Conservation (phyloP, 2,113 vertebrate genomes). For the Puma concolor region DNA sequence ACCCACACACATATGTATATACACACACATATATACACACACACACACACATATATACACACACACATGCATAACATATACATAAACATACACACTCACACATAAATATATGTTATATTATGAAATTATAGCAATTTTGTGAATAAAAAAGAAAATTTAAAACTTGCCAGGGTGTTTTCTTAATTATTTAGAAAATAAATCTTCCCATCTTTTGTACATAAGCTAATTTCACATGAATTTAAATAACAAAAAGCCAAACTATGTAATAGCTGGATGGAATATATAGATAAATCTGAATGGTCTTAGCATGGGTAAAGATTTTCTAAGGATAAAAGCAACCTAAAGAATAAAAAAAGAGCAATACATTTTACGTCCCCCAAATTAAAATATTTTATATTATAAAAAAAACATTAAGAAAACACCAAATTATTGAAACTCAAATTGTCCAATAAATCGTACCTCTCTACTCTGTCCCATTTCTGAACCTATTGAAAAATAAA, state of each 20-base stretch:
- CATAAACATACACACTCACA: not conserved
- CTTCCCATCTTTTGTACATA: not conserved
- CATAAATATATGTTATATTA: not conserved
- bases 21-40: no score
- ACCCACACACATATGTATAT: not conserved
- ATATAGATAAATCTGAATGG: not conserved
- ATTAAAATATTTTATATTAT: not conserved
- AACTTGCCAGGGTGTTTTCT: not conserved
- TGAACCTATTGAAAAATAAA: not conserved
- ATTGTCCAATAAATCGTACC: not conserved
- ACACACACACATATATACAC: not conserved
- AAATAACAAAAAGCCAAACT: not conserved
- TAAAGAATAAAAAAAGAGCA: not conserved
- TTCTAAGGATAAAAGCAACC: conserved; percentile 4
- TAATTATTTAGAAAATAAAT: conserved; percentile 37
- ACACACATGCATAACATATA: not conserved
- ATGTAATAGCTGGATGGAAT: not conserved
- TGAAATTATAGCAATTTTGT: not conserved
- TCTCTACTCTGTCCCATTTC: not conserved
- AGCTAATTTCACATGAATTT: not conserved
- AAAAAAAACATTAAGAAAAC: not conserved
- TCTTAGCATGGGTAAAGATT: not conserved
- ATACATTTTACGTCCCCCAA: not conserved
- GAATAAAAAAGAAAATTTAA: not conserved
- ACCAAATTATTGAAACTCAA: not conserved